Base-by-base conservation (phyloP, 1,140 invertebrate genomes). In the Nixonia krombeini region DNA sequence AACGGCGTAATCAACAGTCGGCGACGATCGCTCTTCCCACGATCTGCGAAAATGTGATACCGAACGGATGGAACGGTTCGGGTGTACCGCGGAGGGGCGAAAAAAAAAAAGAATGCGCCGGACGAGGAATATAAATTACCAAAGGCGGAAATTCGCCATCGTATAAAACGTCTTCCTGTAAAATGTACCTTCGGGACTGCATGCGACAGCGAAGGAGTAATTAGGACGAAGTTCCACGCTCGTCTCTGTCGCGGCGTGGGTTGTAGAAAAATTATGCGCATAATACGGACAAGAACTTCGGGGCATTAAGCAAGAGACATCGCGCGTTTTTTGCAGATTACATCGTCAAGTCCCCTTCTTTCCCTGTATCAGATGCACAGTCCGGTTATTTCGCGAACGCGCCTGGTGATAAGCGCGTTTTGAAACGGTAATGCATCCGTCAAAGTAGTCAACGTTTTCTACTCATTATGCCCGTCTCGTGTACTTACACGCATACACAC, bases 211-310 rank as follows among this genome's bases (percentile, higher is more conserved):
- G 9, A 18, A 57, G 26, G 38, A 66, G 63, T 66, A 66, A 66
- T 66, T 66, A 66, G 55, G 51, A 50, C 56, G 57, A 65, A 65
- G 47, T 65, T 65, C 35, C 29, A 35, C 25, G 52, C 16, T 46
- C 45, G 40, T 52, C 52, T 64, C 17, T 17, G 25, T 52, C 52
- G 35, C 12, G 40, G 17, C 17, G 42, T 29, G 40, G 37, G 40
- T 66, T 45, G 63, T 56, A 45, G 63, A 67, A 67, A 67, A 67
- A 67, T 67, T 67, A 67, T 67, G 63, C 63, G 63, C 63, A 67
- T 67, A 67, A 67, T 59, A 59, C 42, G 35, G 49, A 44, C 62
- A 53, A 58, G 50, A 58, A 65, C 53, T 53, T 53, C 42, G 44
- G 55, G 49, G 62, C 55, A 65, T 65, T 65, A 58, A 44, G 49